Conservation (phyloP, 2,797 vertebrate genomes). For the Lepilemur septentrionalis region DNA sequence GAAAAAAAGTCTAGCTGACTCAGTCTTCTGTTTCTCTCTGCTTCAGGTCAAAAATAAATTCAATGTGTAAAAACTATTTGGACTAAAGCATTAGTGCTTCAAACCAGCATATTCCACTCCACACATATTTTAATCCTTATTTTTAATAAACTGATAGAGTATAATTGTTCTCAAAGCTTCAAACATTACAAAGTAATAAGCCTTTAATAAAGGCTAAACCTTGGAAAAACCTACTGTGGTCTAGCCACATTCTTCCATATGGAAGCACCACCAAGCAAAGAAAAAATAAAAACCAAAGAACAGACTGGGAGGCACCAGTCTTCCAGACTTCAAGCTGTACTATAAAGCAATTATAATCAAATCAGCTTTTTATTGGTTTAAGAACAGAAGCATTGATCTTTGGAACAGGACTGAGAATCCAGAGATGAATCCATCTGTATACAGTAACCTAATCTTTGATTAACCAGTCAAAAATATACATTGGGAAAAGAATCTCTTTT, state of each 20-base stretch:
- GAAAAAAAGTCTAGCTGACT: not conserved
- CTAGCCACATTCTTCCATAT: not conserved
- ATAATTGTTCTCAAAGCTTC: not conserved
- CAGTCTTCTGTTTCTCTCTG: not conserved
- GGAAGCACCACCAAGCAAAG: not conserved
- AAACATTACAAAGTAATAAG: not conserved
- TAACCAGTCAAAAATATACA: no score
- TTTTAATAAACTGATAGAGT: not conserved
- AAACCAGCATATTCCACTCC: not conserved
- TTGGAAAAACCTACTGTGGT: not conserved
- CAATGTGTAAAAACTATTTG: not conserved
- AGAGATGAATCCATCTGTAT: no score
- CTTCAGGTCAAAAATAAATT: not conserved
- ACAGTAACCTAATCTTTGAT: no score
- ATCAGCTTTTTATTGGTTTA: no score
- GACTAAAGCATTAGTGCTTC: not conserved
- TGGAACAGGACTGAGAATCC: no score
- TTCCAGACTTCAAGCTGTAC: no score
- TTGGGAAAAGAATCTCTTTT: no score
- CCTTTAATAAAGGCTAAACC: not conserved
- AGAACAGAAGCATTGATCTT: no score
- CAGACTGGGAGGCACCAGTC: no score
- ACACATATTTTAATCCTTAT: not conserved
- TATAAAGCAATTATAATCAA: no score
- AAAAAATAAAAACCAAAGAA: not conserved